Conservation (phyloP, 2,888 invertebrate genomes). For the Schizaphis graminum region DNA sequence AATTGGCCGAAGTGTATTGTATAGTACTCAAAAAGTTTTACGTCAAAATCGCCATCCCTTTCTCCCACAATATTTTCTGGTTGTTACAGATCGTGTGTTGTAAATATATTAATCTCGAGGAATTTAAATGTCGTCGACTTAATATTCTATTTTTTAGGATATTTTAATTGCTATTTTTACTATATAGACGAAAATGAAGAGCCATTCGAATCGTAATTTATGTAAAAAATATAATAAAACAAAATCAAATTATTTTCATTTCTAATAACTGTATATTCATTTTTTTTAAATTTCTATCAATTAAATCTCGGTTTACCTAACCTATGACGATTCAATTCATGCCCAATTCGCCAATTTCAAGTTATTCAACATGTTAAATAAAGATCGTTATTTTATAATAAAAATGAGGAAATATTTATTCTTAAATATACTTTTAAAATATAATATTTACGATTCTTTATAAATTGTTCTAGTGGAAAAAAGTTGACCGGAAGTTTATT, state of each 20-base stretch:
- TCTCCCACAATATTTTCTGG: neutral
- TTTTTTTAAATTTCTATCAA: neutral
- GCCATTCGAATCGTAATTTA: neutral
- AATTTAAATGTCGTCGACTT: neutral
- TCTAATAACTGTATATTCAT: too few relatives aligned
- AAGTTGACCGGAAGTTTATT: neutral
- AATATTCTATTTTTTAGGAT: neutral
- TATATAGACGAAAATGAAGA: rapidly evolving
- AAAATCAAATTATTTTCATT: too few relatives aligned
- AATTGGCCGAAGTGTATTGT: neutral
- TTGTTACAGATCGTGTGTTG: neutral
- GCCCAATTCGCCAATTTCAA: neutral
- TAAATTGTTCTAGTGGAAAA: neutral
- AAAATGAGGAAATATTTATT: neutral
- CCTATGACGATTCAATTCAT: neutral
- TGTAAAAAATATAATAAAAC: too few relatives aligned
- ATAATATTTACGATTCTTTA: neutral
- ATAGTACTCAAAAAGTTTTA: neutral
- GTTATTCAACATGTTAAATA: neutral
- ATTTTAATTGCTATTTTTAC: neutral
- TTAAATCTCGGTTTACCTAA: neutral
- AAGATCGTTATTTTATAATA: neutral
- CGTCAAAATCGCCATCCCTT: neutral
- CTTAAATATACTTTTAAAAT: neutral
- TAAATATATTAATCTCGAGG: neutral